Evolutionary conservation across 2,113 vertebrate species (phyloP).

Genomic region (Vidua macroura): DNA sequence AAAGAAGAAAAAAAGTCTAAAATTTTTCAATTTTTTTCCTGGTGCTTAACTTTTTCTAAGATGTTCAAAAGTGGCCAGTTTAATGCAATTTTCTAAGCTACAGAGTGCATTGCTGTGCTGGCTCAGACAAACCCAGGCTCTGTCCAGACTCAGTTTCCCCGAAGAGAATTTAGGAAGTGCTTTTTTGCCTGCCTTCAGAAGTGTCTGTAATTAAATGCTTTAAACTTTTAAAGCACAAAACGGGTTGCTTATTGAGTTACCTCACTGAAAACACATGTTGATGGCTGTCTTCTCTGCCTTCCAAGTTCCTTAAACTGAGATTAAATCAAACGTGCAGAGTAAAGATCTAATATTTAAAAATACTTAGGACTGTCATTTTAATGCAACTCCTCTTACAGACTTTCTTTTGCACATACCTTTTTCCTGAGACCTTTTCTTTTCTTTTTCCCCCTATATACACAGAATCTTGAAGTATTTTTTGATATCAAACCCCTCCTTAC

Average conservation of each 20-base stretch:
- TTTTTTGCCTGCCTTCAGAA: background rate
- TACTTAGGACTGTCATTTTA: background rate
- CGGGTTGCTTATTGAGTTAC: background rate
- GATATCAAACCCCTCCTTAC: slow-evolving; percentile 64
- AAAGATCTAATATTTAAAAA: background rate
- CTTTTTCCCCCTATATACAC: accelerated
- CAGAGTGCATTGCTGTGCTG: background rate
- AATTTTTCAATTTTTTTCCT: background rate
- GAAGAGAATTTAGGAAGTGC: background rate
- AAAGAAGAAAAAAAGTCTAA: background rate
- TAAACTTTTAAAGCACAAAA: background rate
- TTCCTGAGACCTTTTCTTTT: background rate
- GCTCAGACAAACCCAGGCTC: background rate
- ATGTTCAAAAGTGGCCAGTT: background rate
- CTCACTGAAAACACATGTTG: background rate
- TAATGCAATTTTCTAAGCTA: background rate
- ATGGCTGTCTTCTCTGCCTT: background rate
- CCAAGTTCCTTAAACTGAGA: background rate
- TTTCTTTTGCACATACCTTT: background rate
- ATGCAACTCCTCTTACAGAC: background rate
- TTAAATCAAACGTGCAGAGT: background rate
- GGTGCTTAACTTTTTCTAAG: background rate
- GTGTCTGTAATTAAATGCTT: background rate
- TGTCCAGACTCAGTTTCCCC: background rate
- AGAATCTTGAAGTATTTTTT: background rate